Base-by-base conservation (phyloP, 1,140 invertebrate species). In the Reticulitermes speratus region DNA sequence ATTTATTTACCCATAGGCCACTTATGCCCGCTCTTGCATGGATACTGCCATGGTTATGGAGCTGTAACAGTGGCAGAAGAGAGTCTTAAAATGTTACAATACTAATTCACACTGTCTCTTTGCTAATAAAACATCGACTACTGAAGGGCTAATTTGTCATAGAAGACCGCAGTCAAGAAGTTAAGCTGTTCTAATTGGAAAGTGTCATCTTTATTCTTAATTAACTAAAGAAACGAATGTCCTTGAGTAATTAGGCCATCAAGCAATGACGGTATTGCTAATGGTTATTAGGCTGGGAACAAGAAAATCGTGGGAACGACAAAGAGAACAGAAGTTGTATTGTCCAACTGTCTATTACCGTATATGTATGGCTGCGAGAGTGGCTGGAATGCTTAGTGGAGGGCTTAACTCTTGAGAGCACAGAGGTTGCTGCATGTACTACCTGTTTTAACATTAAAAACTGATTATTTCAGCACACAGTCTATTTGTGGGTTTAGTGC, bases 171-270 rank as follows among this genome's bases (percentile, higher is more conserved):
- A 75, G 65, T 30, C 25, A 14, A 75, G 65, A 30, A 75, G 65
- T 75, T 75, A 75, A 75, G n/a, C 65, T 75, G 65, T 25, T 75
- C 65, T 75, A 75, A 75, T 75, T 75, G 65, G 65, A 75, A 75
- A 75, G 65, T 75, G 65, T 75, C 65, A 75, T 75, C 65, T 75
- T 75, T 75, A 75, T 75, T 75, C 25, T 75, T 75, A 75, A 75
- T 75, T 75, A 75, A 75, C 65, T 75, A 75, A 30, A 25, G n/a
- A 75, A 75, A 75, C n/a, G 7, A 75, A 75, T 75, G 65, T 75
- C 65, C n/a, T 75, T 75, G 65, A 75, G 65, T 75, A 75, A 75
- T 75, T 75, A 75, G 65, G 65, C 25, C 25, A 55, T 12, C 45
- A 19, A 19, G 14, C 19, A 55, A 75, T 75, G n/a, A 25, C 14